A percentile compares a stretch with the other conserved stretches of the same genome.
Evolutionary conservation across 1,140 invertebrate species (phyloP).

Genomic region (Tachypleus tridentatus): DNA sequence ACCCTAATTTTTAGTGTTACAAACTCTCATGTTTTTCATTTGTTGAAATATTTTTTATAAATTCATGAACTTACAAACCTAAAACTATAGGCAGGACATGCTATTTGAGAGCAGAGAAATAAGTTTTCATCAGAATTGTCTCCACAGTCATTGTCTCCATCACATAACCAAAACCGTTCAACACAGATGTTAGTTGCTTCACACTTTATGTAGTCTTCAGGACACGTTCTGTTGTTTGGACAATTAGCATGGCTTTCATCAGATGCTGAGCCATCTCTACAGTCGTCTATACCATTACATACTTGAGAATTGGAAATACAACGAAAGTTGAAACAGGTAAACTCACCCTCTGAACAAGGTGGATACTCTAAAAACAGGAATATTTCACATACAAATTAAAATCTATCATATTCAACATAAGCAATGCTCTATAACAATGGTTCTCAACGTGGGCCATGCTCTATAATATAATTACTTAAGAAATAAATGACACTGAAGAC

Average conservation of each 20-base stretch:
- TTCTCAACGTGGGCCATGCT: no score
- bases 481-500: no score
- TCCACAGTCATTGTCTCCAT: slow-evolving; percentile 85
- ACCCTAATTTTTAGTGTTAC: no score
- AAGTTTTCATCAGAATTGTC: slow-evolving; percentile 92
- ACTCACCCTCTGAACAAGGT: slow-evolving; percentile 78
- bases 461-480: no score
- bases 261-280: slow-evolving; percentile 81
- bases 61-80: slow-evolving; percentile 29
- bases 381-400: no score
- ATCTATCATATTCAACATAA: no score
- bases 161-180: slow-evolving; percentile 84
- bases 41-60: no score
- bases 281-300: slow-evolving; percentile 88
- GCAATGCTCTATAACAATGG: no score
- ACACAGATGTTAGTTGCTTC: slow-evolving; percentile 89
- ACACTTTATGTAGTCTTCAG: slow-evolving; percentile 73
- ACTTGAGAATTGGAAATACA: slow-evolving; percentile 76
- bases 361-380: slow-evolving; percentile 49
- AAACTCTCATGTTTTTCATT: no score
- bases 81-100: slow-evolving; percentile 84
- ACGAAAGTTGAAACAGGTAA: slow-evolving; percentile 80
- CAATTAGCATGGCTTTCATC: slow-evolving; percentile 81
- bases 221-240: slow-evolving; percentile 65
- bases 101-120: slow-evolving; percentile 69